These are phyloP conservation scores for Lycaon pictus DNA, from an alignment of 2,113 vertebrate species.

Conservation along the genomic window DNA sequence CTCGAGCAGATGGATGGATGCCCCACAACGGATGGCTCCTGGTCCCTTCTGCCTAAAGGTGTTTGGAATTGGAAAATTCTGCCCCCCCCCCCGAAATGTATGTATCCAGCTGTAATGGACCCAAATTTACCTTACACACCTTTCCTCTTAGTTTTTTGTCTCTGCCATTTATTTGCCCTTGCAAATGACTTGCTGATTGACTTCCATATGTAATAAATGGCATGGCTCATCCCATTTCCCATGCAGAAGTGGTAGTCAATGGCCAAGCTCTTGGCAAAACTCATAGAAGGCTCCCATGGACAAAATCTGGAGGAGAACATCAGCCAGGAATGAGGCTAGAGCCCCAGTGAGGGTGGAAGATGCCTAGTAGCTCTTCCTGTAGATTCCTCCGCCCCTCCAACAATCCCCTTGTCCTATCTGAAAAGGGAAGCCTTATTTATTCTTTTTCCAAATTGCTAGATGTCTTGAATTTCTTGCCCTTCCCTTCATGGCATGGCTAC, in stretches of 20 bases:
- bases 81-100: background rate
- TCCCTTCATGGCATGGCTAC: background rate
- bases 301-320: background rate
- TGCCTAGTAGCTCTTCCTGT: background rate
- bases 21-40: background rate
- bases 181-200: background rate
- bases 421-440: background rate
- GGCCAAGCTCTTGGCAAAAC: background rate
- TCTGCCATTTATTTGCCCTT: conserved; percentile 15
- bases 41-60: background rate
- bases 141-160: background rate
- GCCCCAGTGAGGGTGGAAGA: background rate
- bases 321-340: background rate
- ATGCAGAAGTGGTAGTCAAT: background rate
- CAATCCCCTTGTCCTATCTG: background rate
- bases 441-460: background rate
- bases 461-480: background rate
- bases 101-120: background rate
- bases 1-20: background rate
- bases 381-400: background rate
- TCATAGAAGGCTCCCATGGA: background rate
- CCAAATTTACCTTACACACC: background rate
- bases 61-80: background rate
- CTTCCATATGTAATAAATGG: background rate
- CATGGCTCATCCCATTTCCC: background rate